Evolutionary conservation across 2,888 invertebrate species (phyloP), one percentile per base, ranked within the genome.

Genomic region (Lithophane ornitopus): DNA sequence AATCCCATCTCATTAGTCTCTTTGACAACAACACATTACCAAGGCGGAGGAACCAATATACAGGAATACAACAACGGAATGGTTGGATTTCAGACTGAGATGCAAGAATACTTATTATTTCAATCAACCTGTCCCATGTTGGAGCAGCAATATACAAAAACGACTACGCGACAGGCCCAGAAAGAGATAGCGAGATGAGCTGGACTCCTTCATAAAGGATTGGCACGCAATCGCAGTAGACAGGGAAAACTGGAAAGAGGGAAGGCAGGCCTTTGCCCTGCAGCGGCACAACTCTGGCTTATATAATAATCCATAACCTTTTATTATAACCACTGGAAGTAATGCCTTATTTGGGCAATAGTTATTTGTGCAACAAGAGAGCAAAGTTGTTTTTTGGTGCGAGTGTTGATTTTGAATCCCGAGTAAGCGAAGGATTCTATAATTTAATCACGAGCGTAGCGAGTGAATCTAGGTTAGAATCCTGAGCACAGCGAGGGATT

Each of bases 1-100:
- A 76, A 76, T 80, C 68, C 62, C 34, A 28, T 26, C 46, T 61
- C 75, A 80, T 81, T 76, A 71, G 49, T 81, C 54, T 2, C 56
- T 70, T 46, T 62, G 66, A 80, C 76, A 76, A 70, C 61, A 72
- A 72, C 69, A 58, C 70, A 70, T 70, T 62, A 76, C 52, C 12
- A 22, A 9, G 12, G 4, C 34, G 56, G 12, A 34, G 9, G 28
- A 58, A 80, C 76, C 71, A 61, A 72, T 80, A 61, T 0, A 61
- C 34, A 54, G 19, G 9, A 52, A 66, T 61, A 14, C 46, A 61
- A 61, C 28, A 26, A 26, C 39, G 28, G 16, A 44, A 9, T 44
- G 4, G 28, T 49, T 26, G 28, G 6, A 4, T 54, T 6, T 19
- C 19, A n/a, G 14, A 14, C 19, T 46, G 46, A 52, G 12, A 46